Evolutionary conservation across 2,888 invertebrate species (phyloP).

Genomic region (Crematogaster levior): DNA sequence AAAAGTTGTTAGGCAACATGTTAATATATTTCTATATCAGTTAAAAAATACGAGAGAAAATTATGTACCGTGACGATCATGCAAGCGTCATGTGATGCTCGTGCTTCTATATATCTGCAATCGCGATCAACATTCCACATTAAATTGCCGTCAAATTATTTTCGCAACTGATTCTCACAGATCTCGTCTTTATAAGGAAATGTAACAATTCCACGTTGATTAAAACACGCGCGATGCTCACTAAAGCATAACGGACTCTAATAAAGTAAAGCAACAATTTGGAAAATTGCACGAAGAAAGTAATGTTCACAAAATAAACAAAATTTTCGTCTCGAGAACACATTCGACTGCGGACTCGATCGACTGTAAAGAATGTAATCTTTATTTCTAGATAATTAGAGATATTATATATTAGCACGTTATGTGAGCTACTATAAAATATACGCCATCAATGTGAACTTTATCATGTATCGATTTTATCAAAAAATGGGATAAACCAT

Average conservation of each 20-base stretch:
- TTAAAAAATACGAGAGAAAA: not conserved
- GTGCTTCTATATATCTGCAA: conserved; percentile 44
- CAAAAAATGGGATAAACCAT: not conserved
- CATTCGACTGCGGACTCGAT: not conserved
- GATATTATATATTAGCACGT: not conserved
- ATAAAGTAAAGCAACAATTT: not conserved
- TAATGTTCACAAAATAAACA: not conserved
- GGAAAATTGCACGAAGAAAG: not conserved
- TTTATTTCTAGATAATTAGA: not conserved
- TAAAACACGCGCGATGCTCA: not conserved
- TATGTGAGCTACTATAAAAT: not conserved
- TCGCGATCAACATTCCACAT: conserved; percentile 29
- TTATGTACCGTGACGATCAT: not conserved
- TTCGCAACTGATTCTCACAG: not conserved
- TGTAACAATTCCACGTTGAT: not conserved
- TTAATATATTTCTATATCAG: not conserved
- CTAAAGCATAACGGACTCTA: not conserved
- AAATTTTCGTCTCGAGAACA: not conserved
- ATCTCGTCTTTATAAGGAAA: conserved; percentile 17
- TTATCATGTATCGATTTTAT: not conserved
- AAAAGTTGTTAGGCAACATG: not conserved
- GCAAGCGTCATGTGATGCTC: conserved; percentile 4
- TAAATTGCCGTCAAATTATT: conserved; percentile 31
- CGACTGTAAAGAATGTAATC: not conserved
- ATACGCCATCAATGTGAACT: not conserved